These are phyloP conservation scores for Agonum fuliginosum DNA, from an alignment of 2,888 invertebrate species.

Conservation along the genomic window DNA sequence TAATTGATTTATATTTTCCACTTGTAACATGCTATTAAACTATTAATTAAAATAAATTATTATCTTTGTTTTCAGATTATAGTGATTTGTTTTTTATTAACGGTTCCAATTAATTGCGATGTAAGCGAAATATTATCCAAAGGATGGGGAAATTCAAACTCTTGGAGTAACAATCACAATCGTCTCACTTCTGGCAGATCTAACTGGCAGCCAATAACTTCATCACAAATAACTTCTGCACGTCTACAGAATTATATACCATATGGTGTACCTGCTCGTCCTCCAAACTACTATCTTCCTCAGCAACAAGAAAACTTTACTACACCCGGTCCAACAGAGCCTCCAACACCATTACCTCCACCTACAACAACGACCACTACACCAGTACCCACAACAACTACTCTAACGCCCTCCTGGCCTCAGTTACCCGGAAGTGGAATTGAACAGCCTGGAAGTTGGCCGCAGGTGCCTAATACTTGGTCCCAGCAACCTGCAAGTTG, in stretches of 20 bases:
- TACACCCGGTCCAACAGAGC: background rate
- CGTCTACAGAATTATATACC: background rate
- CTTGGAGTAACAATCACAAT: background rate
- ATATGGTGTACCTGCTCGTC: background rate
- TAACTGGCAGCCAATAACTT: background rate
- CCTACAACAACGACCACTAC: background rate
- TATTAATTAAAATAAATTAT: background rate
- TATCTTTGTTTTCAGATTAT: background rate
- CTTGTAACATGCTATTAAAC: too few relatives aligned
- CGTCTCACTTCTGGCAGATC: background rate
- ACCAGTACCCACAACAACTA: background rate
- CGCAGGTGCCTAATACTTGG: background rate
- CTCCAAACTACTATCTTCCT: background rate
- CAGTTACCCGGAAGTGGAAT: background rate
- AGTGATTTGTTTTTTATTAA: background rate
- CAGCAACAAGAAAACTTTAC: background rate
- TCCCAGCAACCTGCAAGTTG: background rate
- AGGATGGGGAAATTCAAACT: background rate
- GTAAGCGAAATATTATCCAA: background rate
- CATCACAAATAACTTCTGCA: background rate
- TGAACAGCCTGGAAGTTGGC: background rate
- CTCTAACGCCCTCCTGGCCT: background rate
- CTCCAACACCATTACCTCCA: background rate
- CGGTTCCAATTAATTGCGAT: background rate
- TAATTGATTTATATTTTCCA: too few relatives aligned